Conservation (phyloP, 2,113 vertebrate species). For the Piliocolobus tephrosceles region DNA sequence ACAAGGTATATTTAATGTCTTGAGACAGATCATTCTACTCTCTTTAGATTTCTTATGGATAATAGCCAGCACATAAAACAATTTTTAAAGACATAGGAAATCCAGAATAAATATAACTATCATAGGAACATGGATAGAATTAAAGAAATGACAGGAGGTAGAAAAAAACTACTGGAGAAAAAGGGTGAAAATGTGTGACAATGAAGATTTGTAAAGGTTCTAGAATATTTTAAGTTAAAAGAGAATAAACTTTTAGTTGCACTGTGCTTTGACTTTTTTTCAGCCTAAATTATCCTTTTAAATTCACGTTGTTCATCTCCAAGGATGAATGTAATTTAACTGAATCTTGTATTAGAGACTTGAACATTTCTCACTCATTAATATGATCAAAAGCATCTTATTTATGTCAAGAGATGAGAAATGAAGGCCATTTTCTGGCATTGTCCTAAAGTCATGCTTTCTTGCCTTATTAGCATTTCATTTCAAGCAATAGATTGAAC, state of each 20-base stretch:
- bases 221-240: slow-evolving; percentile 31
- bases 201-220: neutral
- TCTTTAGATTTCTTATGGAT: neutral
- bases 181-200: neutral
- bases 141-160: neutral
- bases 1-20: neutral
- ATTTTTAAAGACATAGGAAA: neutral
- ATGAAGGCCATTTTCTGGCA: slow-evolving; percentile 28
- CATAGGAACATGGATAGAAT: neutral
- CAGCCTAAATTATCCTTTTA: slow-evolving; percentile 42
- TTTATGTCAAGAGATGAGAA: slow-evolving; percentile 47
- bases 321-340: slow-evolving; percentile 33
- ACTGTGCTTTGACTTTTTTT: neutral
- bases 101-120: neutral
- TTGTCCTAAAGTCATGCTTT: neutral
- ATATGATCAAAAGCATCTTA: slow-evolving; percentile 37
- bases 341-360: neutral
- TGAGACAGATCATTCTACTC: neutral
- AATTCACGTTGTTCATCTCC: slow-evolving; percentile 54
- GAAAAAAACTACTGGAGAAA: neutral
- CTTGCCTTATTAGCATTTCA: slow-evolving; percentile 53
- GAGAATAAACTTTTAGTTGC: slow-evolving; percentile 28
- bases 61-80: neutral
- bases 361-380: slow-evolving; percentile 21
- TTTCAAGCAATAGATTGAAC: slow-evolving; percentile 29